These are phyloP conservation scores for Carlito syrichta DNA, from an alignment of 2,113 vertebrate species.

Conservation along the genomic window DNA sequence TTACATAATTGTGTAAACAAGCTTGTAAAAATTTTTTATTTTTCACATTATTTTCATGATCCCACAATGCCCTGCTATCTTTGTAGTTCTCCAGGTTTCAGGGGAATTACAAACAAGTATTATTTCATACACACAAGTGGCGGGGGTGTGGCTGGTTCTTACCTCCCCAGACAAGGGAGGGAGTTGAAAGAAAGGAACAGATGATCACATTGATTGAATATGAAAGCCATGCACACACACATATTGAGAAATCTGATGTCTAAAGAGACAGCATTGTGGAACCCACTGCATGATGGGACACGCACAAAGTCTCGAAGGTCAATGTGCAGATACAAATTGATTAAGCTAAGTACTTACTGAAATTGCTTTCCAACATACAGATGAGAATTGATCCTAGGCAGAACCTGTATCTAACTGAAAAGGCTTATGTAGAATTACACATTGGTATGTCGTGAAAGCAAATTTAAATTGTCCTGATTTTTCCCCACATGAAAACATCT, in stretches of 20 bases:
- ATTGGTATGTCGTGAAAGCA: conserved; percentile 18
- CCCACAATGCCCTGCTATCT: background rate
- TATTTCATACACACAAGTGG: background rate
- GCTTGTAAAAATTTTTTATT: conserved; percentile 35
- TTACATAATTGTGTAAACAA: conserved; percentile 74
- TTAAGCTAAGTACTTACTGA: conserved; percentile 63
- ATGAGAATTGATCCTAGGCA: conserved; percentile 53
- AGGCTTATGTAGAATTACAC: background rate
- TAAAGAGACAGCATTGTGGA: background rate
- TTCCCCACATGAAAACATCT: background rate
- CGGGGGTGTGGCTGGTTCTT: background rate
- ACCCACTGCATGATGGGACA: background rate
- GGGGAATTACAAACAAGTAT: background rate
- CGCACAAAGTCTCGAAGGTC: conserved; percentile 31
- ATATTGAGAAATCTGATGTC: conserved; percentile 24
- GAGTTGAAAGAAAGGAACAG: background rate
- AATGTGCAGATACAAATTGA: conserved; percentile 55
- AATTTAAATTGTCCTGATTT: conserved; percentile 7
- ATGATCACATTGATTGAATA: conserved; percentile 21
- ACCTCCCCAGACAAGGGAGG: background rate
- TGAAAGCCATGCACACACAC: conserved; percentile 33
- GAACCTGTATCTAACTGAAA: background rate
- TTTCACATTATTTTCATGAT: conserved; percentile 46
- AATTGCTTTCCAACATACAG: conserved; percentile 62
- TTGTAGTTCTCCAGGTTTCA: background rate